phyloP scores from a whole-genome alignment of 2,888 invertebrate genomes.

The Amphimallon solstitiale region DNA sequence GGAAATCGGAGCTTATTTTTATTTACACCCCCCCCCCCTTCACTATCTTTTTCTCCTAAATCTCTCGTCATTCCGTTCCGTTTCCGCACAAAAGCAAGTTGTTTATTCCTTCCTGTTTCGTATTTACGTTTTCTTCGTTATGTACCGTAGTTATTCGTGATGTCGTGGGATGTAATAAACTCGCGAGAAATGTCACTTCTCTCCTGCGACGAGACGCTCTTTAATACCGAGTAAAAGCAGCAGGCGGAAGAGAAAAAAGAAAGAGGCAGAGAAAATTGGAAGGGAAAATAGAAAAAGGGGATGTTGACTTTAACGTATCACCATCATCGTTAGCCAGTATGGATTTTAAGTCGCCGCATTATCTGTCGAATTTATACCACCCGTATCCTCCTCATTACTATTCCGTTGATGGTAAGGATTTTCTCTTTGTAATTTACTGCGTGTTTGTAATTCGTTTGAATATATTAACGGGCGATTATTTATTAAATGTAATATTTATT shows the following conservation, averaged over 20 bases:
- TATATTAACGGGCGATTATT: too few relatives aligned
- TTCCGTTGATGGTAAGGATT: slow-evolving; percentile 46
- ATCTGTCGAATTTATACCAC: slow-evolving; percentile 49
- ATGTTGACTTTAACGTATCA: slow-evolving; percentile 27
- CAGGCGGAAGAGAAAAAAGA: too few relatives aligned
- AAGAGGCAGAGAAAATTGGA: neutral
- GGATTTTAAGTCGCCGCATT: slow-evolving; percentile 54
- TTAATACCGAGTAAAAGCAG: too few relatives aligned
- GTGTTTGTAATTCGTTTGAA: too few relatives aligned
- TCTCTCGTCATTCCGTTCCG: neutral
- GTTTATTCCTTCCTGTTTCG: too few relatives aligned
- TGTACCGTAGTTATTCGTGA: too few relatives aligned
- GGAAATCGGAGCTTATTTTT: neutral
- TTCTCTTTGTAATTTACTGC: neutral
- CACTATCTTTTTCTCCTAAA: neutral
- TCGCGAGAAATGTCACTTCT: too few relatives aligned
- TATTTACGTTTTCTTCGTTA: too few relatives aligned
- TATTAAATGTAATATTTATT: too few relatives aligned
- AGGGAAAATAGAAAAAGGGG: slow-evolving; percentile 12
- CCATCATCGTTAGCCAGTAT: slow-evolving; percentile 42
- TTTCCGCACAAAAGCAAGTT: neutral
- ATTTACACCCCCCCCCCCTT: too few relatives aligned
- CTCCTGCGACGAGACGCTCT: too few relatives aligned
- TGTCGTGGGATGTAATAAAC: too few relatives aligned
- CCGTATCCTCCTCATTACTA: slow-evolving; percentile 50